Base-by-base conservation (phyloP, 2,888 invertebrate species). In the Drosophila falleni region DNA sequence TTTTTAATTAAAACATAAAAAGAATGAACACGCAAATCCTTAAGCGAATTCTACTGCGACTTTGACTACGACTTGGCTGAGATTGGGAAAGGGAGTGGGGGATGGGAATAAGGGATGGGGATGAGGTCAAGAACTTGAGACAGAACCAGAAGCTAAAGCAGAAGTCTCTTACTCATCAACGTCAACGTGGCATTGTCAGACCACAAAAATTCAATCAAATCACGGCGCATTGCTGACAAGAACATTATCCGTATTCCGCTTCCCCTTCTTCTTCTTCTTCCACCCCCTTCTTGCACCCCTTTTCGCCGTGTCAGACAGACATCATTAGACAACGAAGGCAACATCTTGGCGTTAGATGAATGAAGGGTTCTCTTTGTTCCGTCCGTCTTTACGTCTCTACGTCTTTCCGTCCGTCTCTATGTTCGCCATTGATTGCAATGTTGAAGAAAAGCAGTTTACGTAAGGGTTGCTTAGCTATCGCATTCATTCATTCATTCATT, bases 151-250 rank as follows among this genome's bases (percentile, higher is more conserved):
- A 49, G 16, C 11, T 16, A 5, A 29, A 44, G 16, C 11, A 29
- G 6, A 29, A 44, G 33, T 23, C 55, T 26, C 23, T n/a, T 23
- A 35, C 23, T 56, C 44, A 56, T 55, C 31, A 42, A 42, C 41
- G n/a, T 54, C 3, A 50, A 49, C 47, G 31, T 39, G 54, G 10
- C 33, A 37, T 33, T 46, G 58, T 13, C 78, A 71, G 78, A 82
- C 83, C 81, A 83, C 89, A 88, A 76, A 82, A 86, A 81, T 87
- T 88, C 89, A 89, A 89, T 88, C 89, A 87, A 88, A 81, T 76
- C 74, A 78, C 77, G 67, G 74, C 66, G 74, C 81, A 80, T 73
- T 70, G 76, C 79, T 74, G 76, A 78, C 74, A 70, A 78, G 55
- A 78, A 78, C 65, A 76, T 78, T 78, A 73, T 78, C 71, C 65